These are phyloP conservation scores for Anoncus sp. DNA, from an alignment of 2,888 invertebrate genomes.

Conservation along the genomic window DNA sequence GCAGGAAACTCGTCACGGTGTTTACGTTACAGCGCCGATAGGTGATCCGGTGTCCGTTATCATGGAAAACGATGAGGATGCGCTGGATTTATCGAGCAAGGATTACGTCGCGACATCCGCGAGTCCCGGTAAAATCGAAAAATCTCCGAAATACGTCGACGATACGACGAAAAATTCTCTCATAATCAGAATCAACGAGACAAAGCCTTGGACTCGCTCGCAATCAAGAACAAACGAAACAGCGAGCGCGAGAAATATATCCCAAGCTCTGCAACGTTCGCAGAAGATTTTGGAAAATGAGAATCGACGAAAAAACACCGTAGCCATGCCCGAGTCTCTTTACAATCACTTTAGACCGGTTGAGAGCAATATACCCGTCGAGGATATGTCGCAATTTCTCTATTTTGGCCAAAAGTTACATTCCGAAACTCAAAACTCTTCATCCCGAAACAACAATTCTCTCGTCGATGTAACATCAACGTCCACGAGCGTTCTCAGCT, in stretches of 20 bases:
- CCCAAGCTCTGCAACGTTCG: constrained; percentile 25
- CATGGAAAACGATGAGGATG: constrained; percentile 46
- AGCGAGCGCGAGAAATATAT: constrained; percentile 33
- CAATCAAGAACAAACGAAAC: constrained; percentile 25
- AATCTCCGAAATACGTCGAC: constrained; percentile 19
- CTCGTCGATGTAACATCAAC: constrained; percentile 72
- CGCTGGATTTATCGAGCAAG: constrained; percentile 28
- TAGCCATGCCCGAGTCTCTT: constrained; percentile 86
- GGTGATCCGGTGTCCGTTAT: constrained; percentile 54
- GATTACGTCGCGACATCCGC: constrained; percentile 28
- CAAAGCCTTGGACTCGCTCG: constrained; percentile 23
- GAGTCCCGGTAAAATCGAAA: not conserved
- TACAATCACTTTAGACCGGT: constrained; percentile 88
- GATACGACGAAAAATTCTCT: constrained; percentile 41
- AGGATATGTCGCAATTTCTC: constrained; percentile 89
- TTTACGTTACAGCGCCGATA: constrained; percentile 72
- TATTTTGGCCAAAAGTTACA: constrained; percentile 88
- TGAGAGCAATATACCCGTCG: constrained; percentile 86
- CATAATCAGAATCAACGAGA: constrained; percentile 33
- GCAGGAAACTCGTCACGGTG: constrained; percentile 76
- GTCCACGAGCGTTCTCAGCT: constrained; percentile 66
- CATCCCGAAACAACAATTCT: constrained; percentile 72
- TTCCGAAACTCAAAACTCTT: constrained; percentile 79
- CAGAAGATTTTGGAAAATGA: constrained; percentile 81
- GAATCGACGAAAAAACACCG: constrained; percentile 84